Base-by-base conservation (phyloP, 2,113 vertebrate species). In the Argyrosomus japonicus region DNA sequence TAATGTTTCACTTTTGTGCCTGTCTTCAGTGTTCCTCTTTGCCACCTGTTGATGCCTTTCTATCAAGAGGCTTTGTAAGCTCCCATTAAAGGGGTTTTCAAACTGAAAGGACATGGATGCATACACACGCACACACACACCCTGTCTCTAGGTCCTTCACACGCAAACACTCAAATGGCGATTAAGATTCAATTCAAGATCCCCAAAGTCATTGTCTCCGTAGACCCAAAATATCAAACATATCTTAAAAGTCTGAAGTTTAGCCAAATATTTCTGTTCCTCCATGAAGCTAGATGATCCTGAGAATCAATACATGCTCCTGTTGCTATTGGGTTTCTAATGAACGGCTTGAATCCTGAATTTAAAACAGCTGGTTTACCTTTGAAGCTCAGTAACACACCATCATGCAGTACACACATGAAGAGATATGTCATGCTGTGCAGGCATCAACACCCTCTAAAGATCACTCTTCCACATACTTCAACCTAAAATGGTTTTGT, bases 41-140 rank as follows among this genome's bases (percentile, higher is more conserved):
- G 75, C 91, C 90, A 94, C 91, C 92, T 94, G 94, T 93, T 91
- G 89, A 78, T 86, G 71, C 62, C 56, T 79, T 80, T 85, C 67
- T 81, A 54, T 68, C 19, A 40, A 0, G n/a, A 78, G 17, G 56
- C 75, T 77, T 86, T 84, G 72, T 71, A 6, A 69, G 68, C 57
- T 53, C 53, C 60, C n/a, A 19, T 68, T 65, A 60, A 29, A 68
- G 58, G 53, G 0, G n/a, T 65, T 88, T 75, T 71, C 70, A 45
- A 63, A 77, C 63, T 72, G 86, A 83, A 86, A 85, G 51, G 72
- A 60, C 45, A 64, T 14, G 76, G 62, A 77, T 53, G 40, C 13
- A 54, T 14, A 76, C 63, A 70, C 40, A 63, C 67, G 83, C 51
- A 70, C 56, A 25, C 67, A 67, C 27, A 54, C 67, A 74, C 11